A percentile compares a stretch with the other conserved stretches of the same genome.
These are phyloP conservation scores for Macroramphosus scolopax DNA, from an alignment of 2,797 vertebrate genomes.

Conservation along the genomic window DNA sequence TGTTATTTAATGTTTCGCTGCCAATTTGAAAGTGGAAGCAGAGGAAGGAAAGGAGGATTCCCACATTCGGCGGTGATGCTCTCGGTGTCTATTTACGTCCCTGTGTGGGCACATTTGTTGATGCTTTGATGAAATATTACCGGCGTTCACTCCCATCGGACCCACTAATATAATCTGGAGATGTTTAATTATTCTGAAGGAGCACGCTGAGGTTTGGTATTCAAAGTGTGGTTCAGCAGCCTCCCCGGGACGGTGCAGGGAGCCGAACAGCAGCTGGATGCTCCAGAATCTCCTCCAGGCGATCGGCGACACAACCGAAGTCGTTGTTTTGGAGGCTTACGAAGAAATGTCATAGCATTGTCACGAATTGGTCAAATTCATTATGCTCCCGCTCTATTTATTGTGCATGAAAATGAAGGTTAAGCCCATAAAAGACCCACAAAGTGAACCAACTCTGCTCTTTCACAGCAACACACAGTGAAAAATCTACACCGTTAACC, in stretches of 20 bases:
- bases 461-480: neutral
- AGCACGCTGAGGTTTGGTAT: slow-evolving; percentile 10
- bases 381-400: no score
- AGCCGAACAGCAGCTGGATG: no score
- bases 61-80: slow-evolving; percentile 62
- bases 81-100: slow-evolving; percentile 68
- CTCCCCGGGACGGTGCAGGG: no score
- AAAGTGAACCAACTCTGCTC: neutral
- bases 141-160: slow-evolving; percentile 39
- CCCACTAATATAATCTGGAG: slow-evolving; percentile 30
- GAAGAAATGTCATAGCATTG: no score
- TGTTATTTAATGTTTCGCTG: slow-evolving; percentile 28
- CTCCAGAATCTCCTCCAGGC: no score
- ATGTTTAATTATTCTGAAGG: slow-evolving; percentile 42
- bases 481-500: no score
- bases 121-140: slow-evolving; percentile 65
- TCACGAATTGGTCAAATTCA: no score
- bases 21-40: slow-evolving; percentile 50
- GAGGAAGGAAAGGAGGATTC: slow-evolving; percentile 60
- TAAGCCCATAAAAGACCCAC: no score
- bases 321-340: no score
- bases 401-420: no score
- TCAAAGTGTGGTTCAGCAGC: neutral
- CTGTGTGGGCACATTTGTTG: slow-evolving; percentile 69
- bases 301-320: no score